A percentile compares a stretch with the other conserved stretches of the same genome.
Evolutionary conservation across 2,113 vertebrate species (phyloP).

Genomic region (Rhinichthys klamathensis): DNA sequence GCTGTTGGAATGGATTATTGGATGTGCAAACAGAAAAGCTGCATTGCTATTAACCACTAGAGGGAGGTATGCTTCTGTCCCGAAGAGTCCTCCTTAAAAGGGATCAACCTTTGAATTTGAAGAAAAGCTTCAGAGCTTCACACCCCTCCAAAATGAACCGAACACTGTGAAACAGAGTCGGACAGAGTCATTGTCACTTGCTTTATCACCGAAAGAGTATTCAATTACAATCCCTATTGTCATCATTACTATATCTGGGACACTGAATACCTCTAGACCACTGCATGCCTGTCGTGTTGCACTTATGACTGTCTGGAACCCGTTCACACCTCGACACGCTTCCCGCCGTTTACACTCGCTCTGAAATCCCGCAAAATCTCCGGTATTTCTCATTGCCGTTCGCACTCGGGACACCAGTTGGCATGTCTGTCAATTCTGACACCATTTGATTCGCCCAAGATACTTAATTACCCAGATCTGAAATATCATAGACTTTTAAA

Average conservation of each 20-base stretch:
- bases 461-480: slow-evolving; percentile 8
- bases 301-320: slow-evolving; percentile 12
- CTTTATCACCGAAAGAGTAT: neutral
- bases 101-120: neutral
- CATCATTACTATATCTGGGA: slow-evolving; percentile 7
- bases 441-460: slow-evolving; percentile 3
- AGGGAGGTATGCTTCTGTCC: neutral
- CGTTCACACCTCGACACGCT: slow-evolving; percentile 21
- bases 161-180: neutral
- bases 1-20: neutral
- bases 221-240: neutral
- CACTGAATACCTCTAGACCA: neutral
- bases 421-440: slow-evolving; percentile 42
- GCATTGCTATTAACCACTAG: neutral
- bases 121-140: neutral
- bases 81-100: neutral
- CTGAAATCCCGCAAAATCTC: slow-evolving; percentile 6
- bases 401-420: slow-evolving; percentile 41
- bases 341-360: slow-evolving; percentile 19
- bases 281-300: neutral
- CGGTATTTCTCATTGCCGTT: slow-evolving; percentile 33
- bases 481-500: neutral
- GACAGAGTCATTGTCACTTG: neutral
- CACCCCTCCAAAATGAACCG: neutral
- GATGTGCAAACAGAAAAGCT: neutral